A percentile compares a stretch with the other conserved stretches of the same genome.
Conservation (phyloP, 1,140 invertebrate species). For the Diabrotica virgifera region DNA sequence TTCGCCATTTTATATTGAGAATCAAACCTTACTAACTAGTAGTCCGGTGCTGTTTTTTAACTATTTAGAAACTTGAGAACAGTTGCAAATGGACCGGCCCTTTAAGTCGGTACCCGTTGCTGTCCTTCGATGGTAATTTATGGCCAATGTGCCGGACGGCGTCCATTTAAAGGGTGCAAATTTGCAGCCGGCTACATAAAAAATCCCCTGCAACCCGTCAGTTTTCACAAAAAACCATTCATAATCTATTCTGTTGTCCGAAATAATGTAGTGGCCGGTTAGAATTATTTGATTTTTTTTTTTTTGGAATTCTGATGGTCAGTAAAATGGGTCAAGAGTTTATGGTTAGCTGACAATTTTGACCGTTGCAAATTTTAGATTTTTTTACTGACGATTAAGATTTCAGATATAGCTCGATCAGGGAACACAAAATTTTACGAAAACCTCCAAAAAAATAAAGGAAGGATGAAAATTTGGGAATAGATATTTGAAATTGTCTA, state of each 20-base stretch:
- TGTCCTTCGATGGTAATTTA: slow-evolving; percentile 25
- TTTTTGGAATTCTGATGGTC: slow-evolving; percentile 11
- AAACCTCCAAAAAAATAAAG: too few species aligned
- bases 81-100: slow-evolving; percentile 13
- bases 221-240: slow-evolving; percentile 25
- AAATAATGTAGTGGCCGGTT: slow-evolving; percentile 18
- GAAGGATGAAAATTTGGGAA: too few species aligned
- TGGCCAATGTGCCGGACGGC: slow-evolving; percentile 22
- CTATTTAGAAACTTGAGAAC: slow-evolving; percentile 1
- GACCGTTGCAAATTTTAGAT: slow-evolving; percentile 7
- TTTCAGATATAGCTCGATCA: too few species aligned
- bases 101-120: slow-evolving; percentile 19
- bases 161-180: slow-evolving; percentile 29
- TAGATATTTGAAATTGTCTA: too few species aligned
- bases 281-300: slow-evolving; percentile 3
- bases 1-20: too few species aligned
- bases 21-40: too few species aligned
- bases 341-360: slow-evolving; percentile 11
- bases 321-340: slow-evolving; percentile 13
- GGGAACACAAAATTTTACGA: too few species aligned
- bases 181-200: slow-evolving; percentile 30
- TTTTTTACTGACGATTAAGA: too few species aligned
- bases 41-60: not conserved
- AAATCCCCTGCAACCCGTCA: slow-evolving; percentile 26
- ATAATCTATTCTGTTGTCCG: slow-evolving; percentile 23